These are phyloP conservation scores for Arenaria interpres DNA, from an alignment of 2,113 vertebrate species.

Conservation along the genomic window DNA sequence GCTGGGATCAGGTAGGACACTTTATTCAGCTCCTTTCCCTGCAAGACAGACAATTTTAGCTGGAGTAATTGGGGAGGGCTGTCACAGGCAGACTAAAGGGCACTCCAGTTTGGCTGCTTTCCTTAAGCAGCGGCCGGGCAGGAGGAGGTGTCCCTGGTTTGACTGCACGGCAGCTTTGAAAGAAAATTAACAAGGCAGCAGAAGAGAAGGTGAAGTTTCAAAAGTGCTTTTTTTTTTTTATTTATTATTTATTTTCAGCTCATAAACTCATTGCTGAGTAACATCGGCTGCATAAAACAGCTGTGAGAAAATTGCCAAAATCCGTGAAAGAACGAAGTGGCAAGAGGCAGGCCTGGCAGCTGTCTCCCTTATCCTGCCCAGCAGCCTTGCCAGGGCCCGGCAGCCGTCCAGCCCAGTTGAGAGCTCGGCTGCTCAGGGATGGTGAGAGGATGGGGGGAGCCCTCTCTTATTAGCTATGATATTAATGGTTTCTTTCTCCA, in stretches of 20 bases:
- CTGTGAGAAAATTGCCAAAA: slow-evolving; percentile 61
- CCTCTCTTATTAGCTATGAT: background rate
- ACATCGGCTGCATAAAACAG: background rate
- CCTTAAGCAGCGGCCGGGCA: background rate
- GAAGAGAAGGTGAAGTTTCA: background rate
- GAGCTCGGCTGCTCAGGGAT: background rate
- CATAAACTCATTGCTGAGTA: background rate
- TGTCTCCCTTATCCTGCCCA: slow-evolving; percentile 42
- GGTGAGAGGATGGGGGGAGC: background rate
- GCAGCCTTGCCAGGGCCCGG: background rate
- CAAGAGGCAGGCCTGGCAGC: slow-evolving; percentile 57
- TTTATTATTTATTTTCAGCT: slow-evolving; percentile 40
- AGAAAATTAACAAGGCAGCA: background rate
- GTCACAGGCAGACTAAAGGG: slow-evolving; percentile 12
- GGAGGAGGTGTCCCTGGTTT: slow-evolving; percentile 21
- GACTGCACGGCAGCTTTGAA: slow-evolving; percentile 43
- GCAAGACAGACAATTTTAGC: slow-evolving; percentile 3
- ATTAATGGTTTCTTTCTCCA: background rate
- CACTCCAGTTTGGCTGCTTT: slow-evolving; percentile 11
- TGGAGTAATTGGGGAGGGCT: slow-evolving; percentile 29
- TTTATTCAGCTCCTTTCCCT: slow-evolving; percentile 5
- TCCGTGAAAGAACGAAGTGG: slow-evolving; percentile 26
- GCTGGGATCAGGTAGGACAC: background rate
- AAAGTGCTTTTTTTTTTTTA: background rate
- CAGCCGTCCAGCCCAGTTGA: background rate